Evolutionary conservation across 2,113 vertebrate genomes (phyloP), one percentile per base, ranked within the genome.

Genomic region (Columbina picui): DNA sequence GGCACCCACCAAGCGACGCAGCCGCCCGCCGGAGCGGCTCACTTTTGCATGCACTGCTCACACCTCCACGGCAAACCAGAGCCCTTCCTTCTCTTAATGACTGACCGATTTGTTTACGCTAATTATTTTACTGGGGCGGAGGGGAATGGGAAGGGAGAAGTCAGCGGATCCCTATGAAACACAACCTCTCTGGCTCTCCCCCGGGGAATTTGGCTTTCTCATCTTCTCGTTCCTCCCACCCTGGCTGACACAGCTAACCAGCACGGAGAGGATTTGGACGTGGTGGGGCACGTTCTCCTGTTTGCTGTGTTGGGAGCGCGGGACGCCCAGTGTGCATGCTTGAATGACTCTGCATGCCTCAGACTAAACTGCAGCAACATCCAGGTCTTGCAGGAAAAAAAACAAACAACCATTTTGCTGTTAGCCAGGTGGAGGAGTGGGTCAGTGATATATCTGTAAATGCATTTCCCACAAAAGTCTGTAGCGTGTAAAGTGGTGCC

Each of bases 11-110:
- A 57, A 61, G 86, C 68, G 52, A 70, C 49, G 56, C 89, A 88
- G 95, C 94, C 30, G 68, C 84, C 97, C 22, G 9, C 39, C 19
- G 53, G 86, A 87, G 91, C 32, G 3, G 86, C 95, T 74, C 96
- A 81, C 61, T 91, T 76, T 87, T 98, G 98, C 98, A 98, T 98
- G 98, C 95, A 94, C 97, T 78, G 94, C 97, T 97, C 98, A 97
- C 96, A 94, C 92, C 90, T 91, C 95, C 95, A 21, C 52, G 73
- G 94, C 97, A 94, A 92, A 95, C 34, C 8, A 94, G 76, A 89
- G 70, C 88, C 96, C 63, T 89, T 76, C 77, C 43, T 59, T 61
- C 95, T 90, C 87, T 71, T 73, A 56, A 67, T 69, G 36, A 84
- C 71, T 50, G 32, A 82, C 63, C 18, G 53, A 50, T 88, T 90